phyloP scores from a whole-genome alignment of 1,140 invertebrate species.

The Platorchestia sp. region DNA sequence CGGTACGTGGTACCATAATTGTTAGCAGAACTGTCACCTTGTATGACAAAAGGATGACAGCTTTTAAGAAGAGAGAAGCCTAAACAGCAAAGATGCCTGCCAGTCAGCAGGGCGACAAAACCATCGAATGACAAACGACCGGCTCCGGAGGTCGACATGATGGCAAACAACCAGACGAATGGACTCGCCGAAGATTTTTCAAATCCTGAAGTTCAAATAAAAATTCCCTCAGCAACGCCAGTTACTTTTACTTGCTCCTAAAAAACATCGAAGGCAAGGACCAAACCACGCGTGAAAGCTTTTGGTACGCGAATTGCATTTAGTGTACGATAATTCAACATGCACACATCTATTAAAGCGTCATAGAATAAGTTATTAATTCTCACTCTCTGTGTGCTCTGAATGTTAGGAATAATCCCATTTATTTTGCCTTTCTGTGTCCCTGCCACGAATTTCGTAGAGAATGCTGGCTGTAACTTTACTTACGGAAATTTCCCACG shows the following conservation, averaged over 20 bases:
- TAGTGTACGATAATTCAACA: too few species aligned
- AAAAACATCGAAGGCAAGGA: neutral
- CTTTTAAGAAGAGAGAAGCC: neutral
- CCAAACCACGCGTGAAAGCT: neutral
- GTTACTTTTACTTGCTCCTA: neutral
- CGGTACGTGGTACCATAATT: too few species aligned
- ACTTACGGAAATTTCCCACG: too few species aligned
- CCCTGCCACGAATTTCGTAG: too few species aligned
- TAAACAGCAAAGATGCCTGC: neutral
- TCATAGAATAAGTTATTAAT: too few species aligned
- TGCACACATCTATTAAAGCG: too few species aligned
- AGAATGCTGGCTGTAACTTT: too few species aligned
- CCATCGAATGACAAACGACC: neutral
- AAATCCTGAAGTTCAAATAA: neutral
- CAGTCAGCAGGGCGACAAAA: neutral
- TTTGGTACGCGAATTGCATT: neutral
- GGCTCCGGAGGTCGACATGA: neutral
- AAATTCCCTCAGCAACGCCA: neutral
- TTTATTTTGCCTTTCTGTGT: too few species aligned
- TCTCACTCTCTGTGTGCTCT: too few species aligned
- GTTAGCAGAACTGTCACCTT: neutral
- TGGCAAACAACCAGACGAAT: neutral
- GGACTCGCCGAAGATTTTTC: neutral
- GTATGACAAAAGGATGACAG: neutral
- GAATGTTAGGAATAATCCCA: too few species aligned